These are phyloP conservation scores for Stegodyphus mimosarum DNA, from an alignment of 1,140 invertebrate species.

Conservation along the genomic window DNA sequence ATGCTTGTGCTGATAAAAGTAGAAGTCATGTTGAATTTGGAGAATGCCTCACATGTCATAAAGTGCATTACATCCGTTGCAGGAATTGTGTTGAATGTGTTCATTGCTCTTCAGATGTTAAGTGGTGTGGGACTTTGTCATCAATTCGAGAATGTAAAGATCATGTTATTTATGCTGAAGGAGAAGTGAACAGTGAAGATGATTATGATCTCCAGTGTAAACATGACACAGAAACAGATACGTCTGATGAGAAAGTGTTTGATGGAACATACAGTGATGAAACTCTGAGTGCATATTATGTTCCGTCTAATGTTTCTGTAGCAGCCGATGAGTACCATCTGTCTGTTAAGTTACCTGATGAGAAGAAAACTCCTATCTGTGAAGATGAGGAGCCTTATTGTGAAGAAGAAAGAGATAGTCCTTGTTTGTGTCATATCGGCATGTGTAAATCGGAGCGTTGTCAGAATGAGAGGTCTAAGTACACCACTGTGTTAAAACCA, in stretches of 20 bases:
- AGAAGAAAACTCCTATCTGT: constrained; percentile 29
- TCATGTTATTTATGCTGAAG: constrained; percentile 53
- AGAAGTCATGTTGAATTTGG: constrained; percentile 51
- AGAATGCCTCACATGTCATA: constrained; percentile 53
- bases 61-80: constrained; percentile 50
- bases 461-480: constrained; percentile 55
- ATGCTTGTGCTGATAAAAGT: constrained; percentile 20
- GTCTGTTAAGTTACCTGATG: constrained; percentile 41
- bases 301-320: constrained; percentile 54
- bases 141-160: constrained; percentile 55
- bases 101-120: constrained; percentile 46
- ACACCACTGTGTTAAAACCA: constrained; percentile 62
- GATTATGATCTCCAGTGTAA: constrained; percentile 49
- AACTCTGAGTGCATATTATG: constrained; percentile 60
- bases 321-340: constrained; percentile 55
- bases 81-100: constrained; percentile 41
- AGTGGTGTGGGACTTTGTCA: constrained; percentile 51
- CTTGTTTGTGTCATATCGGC: constrained; percentile 54
- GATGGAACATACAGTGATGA: constrained; percentile 59
- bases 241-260: constrained; percentile 54
- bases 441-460: constrained; percentile 59
- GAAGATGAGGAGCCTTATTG: constrained; percentile 25
- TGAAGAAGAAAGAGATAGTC: constrained; percentile 46
- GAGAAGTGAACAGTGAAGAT: constrained; percentile 43
- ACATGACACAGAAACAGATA: constrained; percentile 56